Evolutionary conservation across 1,140 invertebrate species (phyloP), one percentile per base, ranked within the genome.

Genomic region (Anagrus nilaparvatae): DNA sequence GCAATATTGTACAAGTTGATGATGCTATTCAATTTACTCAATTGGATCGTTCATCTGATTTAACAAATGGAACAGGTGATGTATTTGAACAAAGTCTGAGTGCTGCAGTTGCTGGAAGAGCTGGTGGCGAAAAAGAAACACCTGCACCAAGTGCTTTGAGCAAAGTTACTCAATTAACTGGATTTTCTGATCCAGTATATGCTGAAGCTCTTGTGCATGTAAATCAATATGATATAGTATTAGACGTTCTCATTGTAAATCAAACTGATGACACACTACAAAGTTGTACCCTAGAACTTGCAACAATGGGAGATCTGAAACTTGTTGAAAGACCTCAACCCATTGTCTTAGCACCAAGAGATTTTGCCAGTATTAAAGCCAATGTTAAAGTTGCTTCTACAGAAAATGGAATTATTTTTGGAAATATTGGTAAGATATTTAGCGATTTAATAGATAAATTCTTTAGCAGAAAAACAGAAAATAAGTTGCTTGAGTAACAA

Each of bases 321-420:
- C 73, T 99, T 17, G 95, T 99, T 13, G 97, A 99, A 65, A 90
- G 97, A 58, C 96, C 96, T 5, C 83, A 87, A 53, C 87, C 93
- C 3, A 81, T 98, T 28, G 93, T 97, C 24, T 70, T 99, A 28
- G 95, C 89, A 9, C 92, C 95, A 3, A 79, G 93, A 56, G 96
- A 98, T 71, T 99, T 97, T 67, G 89, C 91, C 50, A 94, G 96
- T 59, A 97, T 99, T 47, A 96, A 97, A 63, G 95, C 94, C 1
- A 95, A 92, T 62, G 90, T 94, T 9, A 95, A 95, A 70, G 75
- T 79, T 4, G 88, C 95, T 0, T 98, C 93, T 1, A 99, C 95
- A 7, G 96, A 99, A 67, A 99, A 99, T 70, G 96, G 94, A 37
- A 93, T 99, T 46, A 99, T 99, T 46, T 99, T 99, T 75, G 96